These are phyloP conservation scores for Pogonognathellus flavescens DNA, from an alignment of 1,140 invertebrate genomes.

Conservation along the genomic window DNA sequence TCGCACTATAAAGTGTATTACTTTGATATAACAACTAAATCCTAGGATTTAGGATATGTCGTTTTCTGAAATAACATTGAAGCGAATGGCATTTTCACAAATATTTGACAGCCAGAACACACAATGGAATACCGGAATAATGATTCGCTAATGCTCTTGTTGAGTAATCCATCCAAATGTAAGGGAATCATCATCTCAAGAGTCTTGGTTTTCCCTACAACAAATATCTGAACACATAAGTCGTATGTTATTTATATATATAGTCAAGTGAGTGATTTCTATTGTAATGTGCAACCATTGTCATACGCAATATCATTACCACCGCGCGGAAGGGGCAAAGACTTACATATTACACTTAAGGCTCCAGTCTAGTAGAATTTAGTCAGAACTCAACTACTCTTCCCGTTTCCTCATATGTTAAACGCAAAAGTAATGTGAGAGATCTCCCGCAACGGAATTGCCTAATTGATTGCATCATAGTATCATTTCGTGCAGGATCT, in stretches of 20 bases:
- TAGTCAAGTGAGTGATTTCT: background rate
- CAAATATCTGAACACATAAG: background rate
- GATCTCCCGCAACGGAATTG: conserved; percentile 48
- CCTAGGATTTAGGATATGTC: too few species aligned
- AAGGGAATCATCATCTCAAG: conserved; percentile 13
- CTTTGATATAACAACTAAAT: too few species aligned
- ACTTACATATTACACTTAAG: conserved; percentile 26
- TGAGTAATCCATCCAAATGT: background rate
- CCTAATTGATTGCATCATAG: conserved; percentile 54
- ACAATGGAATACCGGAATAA: background rate
- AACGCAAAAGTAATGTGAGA: conserved; percentile 11
- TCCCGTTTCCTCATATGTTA: background rate
- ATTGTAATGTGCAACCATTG: conserved; percentile 13
- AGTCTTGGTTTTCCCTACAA: conserved; percentile 5
- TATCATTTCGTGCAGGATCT: background rate
- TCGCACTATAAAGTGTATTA: too few species aligned
- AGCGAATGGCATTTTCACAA: too few species aligned
- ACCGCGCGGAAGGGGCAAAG: conserved; percentile 29
- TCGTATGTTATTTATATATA: conserved; percentile 1
- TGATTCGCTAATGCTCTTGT: conserved; percentile 30
- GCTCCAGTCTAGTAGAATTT: background rate
- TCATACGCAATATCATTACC: conserved; percentile 29
- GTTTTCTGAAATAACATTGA: too few species aligned
- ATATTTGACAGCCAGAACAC: background rate
- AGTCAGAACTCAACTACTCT: background rate